Evolutionary conservation across 2,888 invertebrate species (phyloP), one percentile per base, ranked within the genome.

Genomic region (Dromius quadrimaculatus): DNA sequence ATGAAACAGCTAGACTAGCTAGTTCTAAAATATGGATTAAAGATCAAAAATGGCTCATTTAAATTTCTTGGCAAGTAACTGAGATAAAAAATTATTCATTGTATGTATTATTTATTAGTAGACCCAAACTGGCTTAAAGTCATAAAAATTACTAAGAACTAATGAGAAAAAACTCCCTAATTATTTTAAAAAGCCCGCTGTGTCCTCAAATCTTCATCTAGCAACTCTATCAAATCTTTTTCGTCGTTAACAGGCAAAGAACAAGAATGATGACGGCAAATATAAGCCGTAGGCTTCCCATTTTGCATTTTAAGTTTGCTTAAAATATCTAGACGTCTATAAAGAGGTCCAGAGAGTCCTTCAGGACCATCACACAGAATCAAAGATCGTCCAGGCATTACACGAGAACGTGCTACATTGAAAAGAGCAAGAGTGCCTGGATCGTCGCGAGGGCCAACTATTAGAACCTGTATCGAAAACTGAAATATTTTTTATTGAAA

Each of bases 201-300:
- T 6, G 19, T 28, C 4, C 23, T 34, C 0, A 61, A 57, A 61
- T 78, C 61, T 68, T 84, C 84, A 74, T 87, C 88, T 6, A 92
- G 82, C 15, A 89, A 81, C 15, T 81, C 82, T 71, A 86, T 87
- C 6, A 92, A 84, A 66, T 89, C 87, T 11, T 86, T 85, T 0
- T 89, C 87, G 63, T 88, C 87, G 0, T 89, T 89, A 50, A 92
- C 90, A 1, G 93, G 93, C 64, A 92, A 82, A 2, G 90, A 89
- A 80, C 93, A 94, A 1, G 90, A 85, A 79, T 88, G 90, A 75
- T 91, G 89, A 3, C 90, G 86, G 79, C 94, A 94, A n/a, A 93
- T 91, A 80, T 90, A 93, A 17, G 90, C 93, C 0, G 90, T 88
- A 0, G 92, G 88, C 64, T 85, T 86, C 19, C 88, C 89, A 20